These are phyloP conservation scores for Dryadula phaetusa DNA, from an alignment of 2,888 invertebrate species.

Conservation along the genomic window DNA sequence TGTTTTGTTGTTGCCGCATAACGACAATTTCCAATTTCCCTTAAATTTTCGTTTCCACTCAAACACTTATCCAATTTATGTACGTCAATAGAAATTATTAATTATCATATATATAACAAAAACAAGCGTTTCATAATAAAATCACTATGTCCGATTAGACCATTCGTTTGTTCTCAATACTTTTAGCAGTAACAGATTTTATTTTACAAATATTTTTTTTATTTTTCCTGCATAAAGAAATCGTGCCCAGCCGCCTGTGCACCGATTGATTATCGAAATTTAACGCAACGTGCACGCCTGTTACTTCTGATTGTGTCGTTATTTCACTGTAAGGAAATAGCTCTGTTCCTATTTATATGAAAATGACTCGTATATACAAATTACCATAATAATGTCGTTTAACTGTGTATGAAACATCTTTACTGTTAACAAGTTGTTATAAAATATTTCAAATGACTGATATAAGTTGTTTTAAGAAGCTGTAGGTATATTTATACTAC, in stretches of 20 bases:
- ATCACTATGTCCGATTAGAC: conserved; percentile 80
- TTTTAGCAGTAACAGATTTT: conserved; percentile 72
- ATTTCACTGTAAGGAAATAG: conserved; percentile 34
- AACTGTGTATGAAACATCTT: conserved; percentile 23
- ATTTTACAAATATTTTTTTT: conserved; percentile 77
- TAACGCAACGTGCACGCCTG: conserved; percentile 43
- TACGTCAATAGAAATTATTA: no score
- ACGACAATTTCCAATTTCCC: no score
- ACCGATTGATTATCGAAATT: conserved; percentile 43
- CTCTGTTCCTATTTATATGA: conserved; percentile 32
- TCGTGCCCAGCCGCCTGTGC: conserved; percentile 67
- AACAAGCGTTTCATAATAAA: conserved; percentile 59
- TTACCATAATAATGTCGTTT: conserved; percentile 33
- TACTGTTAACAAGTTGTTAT: conserved; percentile 18
- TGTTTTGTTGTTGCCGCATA: no score
- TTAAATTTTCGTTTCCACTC: no score
- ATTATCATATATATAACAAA: not conserved
- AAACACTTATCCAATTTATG: no score
- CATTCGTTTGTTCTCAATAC: conserved; percentile 69
- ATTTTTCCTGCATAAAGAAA: conserved; percentile 72
- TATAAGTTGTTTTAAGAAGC: not conserved
- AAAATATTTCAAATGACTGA: not conserved
- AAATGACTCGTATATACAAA: conserved; percentile 29
- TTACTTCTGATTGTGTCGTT: conserved; percentile 36
- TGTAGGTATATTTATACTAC: not conserved